These are phyloP conservation scores for Polydrusus pterygomalis DNA, from an alignment of 2,888 invertebrate species.

Conservation along the genomic window DNA sequence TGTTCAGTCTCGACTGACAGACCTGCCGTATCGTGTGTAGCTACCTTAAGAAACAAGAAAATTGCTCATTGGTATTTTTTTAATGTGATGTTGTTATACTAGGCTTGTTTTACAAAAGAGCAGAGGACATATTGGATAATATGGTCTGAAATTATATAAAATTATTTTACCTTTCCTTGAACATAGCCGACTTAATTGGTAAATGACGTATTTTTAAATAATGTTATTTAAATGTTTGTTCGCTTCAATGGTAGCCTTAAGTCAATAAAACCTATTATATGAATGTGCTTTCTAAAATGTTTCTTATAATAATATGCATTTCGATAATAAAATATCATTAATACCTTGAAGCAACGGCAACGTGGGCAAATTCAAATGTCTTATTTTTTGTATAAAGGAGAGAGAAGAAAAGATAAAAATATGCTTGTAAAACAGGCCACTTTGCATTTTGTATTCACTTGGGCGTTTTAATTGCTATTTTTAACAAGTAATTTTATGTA, in stretches of 20 bases:
- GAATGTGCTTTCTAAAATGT: not conserved
- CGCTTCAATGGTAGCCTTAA: slow-evolving; percentile 7
- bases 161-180: slow-evolving; percentile 17
- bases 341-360: not conserved
- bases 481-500: slow-evolving; percentile 17
- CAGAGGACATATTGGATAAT: not conserved
- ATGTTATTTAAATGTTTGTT: not conserved
- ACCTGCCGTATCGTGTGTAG: too few relatives aligned
- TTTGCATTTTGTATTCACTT: slow-evolving; percentile 36
- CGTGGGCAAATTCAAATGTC: not conserved
- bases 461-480: slow-evolving; percentile 15
- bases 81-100: slow-evolving; percentile 52
- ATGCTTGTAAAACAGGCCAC: slow-evolving; percentile 44
- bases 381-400: slow-evolving; percentile 40
- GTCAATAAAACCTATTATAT: too few relatives aligned
- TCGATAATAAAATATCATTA: not conserved
- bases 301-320: not conserved
- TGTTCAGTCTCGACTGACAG: too few relatives aligned
- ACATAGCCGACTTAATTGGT: slow-evolving; percentile 1
- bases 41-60: slow-evolving; percentile 32
- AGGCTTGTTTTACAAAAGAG: slow-evolving; percentile 48
- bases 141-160: slow-evolving; percentile 7
- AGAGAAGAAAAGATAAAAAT: slow-evolving; percentile 52
- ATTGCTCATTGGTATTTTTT: slow-evolving; percentile 55
- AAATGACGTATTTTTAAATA: slow-evolving; percentile 8